These are phyloP conservation scores for Corythoichthys haematopterus DNA, from an alignment of 2,113 vertebrate species.

Conservation along the genomic window DNA sequence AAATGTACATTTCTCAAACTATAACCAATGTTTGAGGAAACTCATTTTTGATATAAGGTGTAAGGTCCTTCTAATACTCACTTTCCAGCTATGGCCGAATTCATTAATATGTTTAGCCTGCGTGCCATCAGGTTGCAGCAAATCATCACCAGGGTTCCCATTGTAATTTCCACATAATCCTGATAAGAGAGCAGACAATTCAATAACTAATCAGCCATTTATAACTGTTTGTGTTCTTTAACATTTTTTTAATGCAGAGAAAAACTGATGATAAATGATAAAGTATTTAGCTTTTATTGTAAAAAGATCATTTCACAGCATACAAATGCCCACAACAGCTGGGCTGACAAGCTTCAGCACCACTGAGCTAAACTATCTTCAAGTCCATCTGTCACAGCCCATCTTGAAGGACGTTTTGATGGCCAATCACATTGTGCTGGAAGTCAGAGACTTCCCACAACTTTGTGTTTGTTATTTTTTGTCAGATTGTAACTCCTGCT, in stretches of 20 bases:
- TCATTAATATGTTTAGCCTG: not conserved
- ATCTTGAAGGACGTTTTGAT: no score
- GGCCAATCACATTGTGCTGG: no score
- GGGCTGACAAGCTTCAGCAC: no score
- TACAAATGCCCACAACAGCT: no score
- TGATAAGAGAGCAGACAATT: not conserved
- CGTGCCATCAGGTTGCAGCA: conserved; percentile 19
- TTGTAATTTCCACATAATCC: conserved; percentile 38
- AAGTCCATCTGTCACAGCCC: no score
- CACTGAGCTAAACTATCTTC: no score
- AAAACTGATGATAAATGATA: not conserved
- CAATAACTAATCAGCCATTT: not conserved
- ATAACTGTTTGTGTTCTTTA: not conserved
- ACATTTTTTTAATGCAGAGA: not conserved
- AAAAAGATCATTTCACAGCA: no score
- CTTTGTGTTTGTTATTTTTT: no score
- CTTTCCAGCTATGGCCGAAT: conserved; percentile 36
- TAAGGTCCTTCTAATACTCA: not conserved
- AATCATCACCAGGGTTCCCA: conserved; percentile 15
- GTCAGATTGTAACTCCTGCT: no score
- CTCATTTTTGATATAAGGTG: not conserved
- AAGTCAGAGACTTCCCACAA: no score
- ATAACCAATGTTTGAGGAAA: not conserved
- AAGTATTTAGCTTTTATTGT: no score
- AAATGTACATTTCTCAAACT: not conserved